Conservation (phyloP, 2,113 vertebrate genomes). For the Pyxicephalus adspersus region DNA sequence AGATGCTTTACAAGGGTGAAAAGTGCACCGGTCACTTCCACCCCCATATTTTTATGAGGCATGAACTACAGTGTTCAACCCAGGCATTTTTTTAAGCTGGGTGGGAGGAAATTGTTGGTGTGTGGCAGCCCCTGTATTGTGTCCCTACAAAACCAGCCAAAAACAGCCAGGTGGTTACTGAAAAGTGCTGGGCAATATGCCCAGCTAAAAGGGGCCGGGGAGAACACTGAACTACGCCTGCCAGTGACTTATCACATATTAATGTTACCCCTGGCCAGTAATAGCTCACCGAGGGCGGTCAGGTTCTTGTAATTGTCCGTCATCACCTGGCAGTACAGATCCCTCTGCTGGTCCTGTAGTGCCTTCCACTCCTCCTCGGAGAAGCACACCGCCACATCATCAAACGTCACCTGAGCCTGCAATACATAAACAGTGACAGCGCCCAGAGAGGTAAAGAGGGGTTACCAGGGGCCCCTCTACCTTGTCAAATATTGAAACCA, state of each 20-base stretch:
- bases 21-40: not conserved
- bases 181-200: too few species aligned
- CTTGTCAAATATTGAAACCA: too few species aligned
- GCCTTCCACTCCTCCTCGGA: slow-evolving; percentile 54
- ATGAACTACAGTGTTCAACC: not conserved
- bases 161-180: too few species aligned
- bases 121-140: too few species aligned
- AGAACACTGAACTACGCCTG: not conserved
- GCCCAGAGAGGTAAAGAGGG: too few species aligned
- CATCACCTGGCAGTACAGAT: slow-evolving; percentile 60
- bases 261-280: not conserved
- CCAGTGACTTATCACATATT: not conserved
- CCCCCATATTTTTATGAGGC: rapidly evolving
- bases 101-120: too few species aligned
- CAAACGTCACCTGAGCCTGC: slow-evolving; percentile 35
- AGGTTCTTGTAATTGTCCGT: slow-evolving; percentile 56
- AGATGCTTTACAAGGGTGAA: not conserved
- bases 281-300: slow-evolving; percentile 59
- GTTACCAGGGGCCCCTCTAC: too few species aligned
- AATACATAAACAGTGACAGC: not conserved
- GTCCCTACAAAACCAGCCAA: too few species aligned
- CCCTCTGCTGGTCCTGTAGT: slow-evolving; percentile 40
- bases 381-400: slow-evolving; percentile 55
- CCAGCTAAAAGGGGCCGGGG: too few species aligned
- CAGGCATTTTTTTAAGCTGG: too few species aligned